A percentile compares a stretch with the other conserved stretches of the same genome.
phyloP scores from a whole-genome alignment of 1,140 invertebrate genomes.

The Lordiphosa collinella region DNA sequence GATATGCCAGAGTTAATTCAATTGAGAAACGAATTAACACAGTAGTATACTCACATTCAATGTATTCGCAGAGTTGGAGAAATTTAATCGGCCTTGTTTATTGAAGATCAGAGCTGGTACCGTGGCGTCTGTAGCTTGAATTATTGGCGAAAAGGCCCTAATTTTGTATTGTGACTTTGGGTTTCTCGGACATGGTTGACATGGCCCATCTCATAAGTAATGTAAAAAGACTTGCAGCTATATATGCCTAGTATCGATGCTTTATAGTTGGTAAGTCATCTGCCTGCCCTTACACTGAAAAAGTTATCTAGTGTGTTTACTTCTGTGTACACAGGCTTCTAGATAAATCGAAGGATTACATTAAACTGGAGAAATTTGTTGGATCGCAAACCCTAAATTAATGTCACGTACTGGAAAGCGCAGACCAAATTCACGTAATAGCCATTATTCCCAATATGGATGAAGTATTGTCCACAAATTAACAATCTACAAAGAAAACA shows the following conservation, averaged over 20 bases:
- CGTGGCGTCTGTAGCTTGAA: slow-evolving; percentile 35
- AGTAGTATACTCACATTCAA: no score
- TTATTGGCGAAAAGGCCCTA: slow-evolving; percentile 4
- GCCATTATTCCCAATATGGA: slow-evolving; percentile 25
- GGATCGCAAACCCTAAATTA: background rate
- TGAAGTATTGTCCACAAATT: slow-evolving; percentile 10
- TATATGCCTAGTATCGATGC: slow-evolving; percentile 46
- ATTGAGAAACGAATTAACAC: background rate
- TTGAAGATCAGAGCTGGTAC: slow-evolving; percentile 46
- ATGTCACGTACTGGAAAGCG: slow-evolving; percentile 24
- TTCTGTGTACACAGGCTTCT: slow-evolving; percentile 33
- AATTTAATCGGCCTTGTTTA: slow-evolving; percentile 29
- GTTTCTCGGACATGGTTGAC: slow-evolving; percentile 29
- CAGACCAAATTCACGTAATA: slow-evolving; percentile 27
- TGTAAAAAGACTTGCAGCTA: background rate
- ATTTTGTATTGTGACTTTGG: slow-evolving; percentile 49
- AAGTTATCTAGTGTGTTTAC: background rate
- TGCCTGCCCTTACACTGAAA: background rate
- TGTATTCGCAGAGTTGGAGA: slow-evolving; percentile 52
- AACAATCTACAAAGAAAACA: no score
- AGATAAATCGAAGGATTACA: slow-evolving; percentile 21
- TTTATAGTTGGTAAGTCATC: slow-evolving; percentile 34
- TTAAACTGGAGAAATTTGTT: slow-evolving; percentile 23
- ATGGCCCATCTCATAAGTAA: slow-evolving; percentile 34
- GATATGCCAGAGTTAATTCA: slow-evolving; percentile 34